Evolutionary conservation across 2,113 vertebrate genomes (phyloP).

Genomic region (Erythrocercus mccallii): DNA sequence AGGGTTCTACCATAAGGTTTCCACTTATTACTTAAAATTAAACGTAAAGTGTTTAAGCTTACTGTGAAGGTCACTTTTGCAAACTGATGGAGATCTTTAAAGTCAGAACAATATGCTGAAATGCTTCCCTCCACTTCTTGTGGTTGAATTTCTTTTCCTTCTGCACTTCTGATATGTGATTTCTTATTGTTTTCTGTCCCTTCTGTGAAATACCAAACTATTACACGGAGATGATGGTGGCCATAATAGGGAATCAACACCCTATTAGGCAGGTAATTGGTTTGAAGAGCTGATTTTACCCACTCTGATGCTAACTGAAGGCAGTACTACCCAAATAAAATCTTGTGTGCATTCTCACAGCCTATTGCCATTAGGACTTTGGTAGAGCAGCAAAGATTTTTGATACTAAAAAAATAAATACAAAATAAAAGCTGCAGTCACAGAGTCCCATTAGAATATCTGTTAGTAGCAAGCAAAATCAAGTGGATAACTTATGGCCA

Average conservation of each 20-base stretch:
- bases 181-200: neutral
- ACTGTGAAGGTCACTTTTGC: neutral
- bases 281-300: neutral
- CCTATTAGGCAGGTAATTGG: neutral
- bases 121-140: neutral
- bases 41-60: neutral
- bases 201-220: neutral
- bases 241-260: fast-evolving
- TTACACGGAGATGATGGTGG: fast-evolving
- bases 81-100: neutral
- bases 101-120: neutral
- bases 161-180: neutral
- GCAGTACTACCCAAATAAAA: neutral
- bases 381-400: neutral
- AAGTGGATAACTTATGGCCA: neutral
- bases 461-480: neutral
- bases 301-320: neutral
- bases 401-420: neutral
- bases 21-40: neutral
- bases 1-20: neutral
- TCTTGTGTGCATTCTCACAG: neutral
- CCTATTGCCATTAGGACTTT: neutral
- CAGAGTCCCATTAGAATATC: neutral
- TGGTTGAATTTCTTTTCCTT: neutral
- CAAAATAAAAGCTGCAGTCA: neutral